Evolutionary conservation across 2,888 invertebrate genomes (phyloP).

Genomic region (Horisme vitalbata): DNA sequence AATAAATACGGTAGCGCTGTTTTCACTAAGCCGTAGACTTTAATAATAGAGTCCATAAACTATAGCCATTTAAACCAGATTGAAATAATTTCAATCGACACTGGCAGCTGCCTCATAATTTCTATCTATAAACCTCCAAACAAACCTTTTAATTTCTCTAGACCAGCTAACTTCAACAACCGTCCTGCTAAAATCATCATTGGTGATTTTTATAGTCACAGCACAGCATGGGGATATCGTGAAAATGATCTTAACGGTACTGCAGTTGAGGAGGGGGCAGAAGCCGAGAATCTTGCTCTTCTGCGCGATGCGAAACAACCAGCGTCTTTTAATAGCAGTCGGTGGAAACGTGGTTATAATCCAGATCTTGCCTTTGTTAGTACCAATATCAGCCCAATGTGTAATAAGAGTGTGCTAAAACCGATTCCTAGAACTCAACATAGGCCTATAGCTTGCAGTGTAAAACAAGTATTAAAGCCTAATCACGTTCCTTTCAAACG

Average conservation of each 20-base stretch:
- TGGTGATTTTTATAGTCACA: slow-evolving; percentile 7
- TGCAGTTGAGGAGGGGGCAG: not conserved
- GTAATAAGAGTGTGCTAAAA: not conserved
- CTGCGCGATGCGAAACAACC: slow-evolving; percentile 7
- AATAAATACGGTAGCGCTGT: too few relatives aligned
- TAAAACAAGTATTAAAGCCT: not conserved
- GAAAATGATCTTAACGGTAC: not conserved
- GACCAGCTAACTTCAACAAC: not conserved
- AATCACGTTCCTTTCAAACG: slow-evolving; percentile 4
- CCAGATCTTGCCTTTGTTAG: slow-evolving; percentile 3
- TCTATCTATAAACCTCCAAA: too few relatives aligned
- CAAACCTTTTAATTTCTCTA: too few relatives aligned
- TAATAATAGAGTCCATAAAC: too few relatives aligned
- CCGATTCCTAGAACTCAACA: slow-evolving; percentile 6
- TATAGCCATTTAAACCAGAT: too few relatives aligned
- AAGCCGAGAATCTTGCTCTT: not conserved
- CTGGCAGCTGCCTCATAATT: too few relatives aligned
- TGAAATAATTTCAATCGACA: too few relatives aligned
- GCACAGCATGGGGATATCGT: not conserved
- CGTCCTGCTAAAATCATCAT: not conserved
- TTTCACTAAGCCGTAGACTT: too few relatives aligned
- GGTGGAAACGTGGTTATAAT: slow-evolving; percentile 1
- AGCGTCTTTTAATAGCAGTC: slow-evolving; percentile 7
- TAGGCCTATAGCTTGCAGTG: not conserved
- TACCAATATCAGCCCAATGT: not conserved